Conservation (phyloP, 2,797 vertebrate genomes). For the Emys orbicularis region DNA sequence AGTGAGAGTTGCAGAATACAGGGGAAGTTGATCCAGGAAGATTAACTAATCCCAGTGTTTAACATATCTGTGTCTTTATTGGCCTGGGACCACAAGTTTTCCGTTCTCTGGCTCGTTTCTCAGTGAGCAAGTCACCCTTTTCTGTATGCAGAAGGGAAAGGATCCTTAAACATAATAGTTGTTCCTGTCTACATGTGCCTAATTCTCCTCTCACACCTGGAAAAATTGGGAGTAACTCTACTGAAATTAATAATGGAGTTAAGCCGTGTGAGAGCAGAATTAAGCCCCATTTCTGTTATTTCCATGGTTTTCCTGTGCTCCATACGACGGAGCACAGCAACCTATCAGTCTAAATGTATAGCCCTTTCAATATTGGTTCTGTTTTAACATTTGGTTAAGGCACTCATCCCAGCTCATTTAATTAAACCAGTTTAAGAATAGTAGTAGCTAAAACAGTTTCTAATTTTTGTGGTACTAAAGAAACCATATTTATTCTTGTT, state of each 20-base stretch:
- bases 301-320: not conserved
- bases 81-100: not conserved
- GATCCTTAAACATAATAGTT: not conserved
- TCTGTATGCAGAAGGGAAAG: not conserved
- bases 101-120: not conserved
- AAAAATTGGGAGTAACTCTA: not conserved
- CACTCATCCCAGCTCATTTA: not conserved
- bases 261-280: not conserved
- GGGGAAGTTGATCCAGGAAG: not conserved
- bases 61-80: not conserved
- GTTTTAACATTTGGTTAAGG: not conserved
- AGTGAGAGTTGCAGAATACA: not conserved
- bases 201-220: not conserved
- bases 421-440: not conserved
- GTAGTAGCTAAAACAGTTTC: not conserved
- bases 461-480: not conserved
- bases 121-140: rapidly evolving
- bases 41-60: not conserved
- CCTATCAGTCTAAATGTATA: not conserved
- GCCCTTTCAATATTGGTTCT: not conserved
- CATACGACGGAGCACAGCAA: not conserved
- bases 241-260: not conserved
- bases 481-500: not conserved
- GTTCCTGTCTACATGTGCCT: not conserved
- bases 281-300: not conserved